phyloP scores from a whole-genome alignment of 2,113 vertebrate genomes.

The Halcyon malimbica region DNA sequence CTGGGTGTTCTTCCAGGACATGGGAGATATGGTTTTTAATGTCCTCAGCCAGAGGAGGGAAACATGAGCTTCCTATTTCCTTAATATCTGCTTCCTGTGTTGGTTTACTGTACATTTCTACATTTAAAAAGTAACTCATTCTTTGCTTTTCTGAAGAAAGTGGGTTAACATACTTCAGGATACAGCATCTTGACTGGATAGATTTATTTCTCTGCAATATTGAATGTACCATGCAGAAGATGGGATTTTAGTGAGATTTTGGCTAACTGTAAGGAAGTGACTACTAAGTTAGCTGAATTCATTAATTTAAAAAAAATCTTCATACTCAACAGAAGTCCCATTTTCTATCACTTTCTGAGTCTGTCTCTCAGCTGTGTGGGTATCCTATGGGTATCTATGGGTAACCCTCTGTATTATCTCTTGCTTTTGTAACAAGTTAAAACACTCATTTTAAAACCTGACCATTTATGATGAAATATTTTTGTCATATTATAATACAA shows the following conservation, averaged over 20 bases:
- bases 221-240: not conserved
- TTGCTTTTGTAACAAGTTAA: not conserved
- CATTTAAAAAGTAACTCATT: not conserved
- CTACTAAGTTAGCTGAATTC: not conserved
- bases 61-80: not conserved
- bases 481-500: not conserved
- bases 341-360: not conserved
- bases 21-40: not conserved
- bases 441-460: not conserved
- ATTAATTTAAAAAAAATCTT: too few relatives aligned
- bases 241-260: not conserved
- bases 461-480: not conserved
- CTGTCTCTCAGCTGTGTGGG: not conserved
- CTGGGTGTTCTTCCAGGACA: not conserved
- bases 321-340: not conserved
- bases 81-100: not conserved
- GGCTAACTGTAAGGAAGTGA: not conserved
- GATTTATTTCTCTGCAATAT: not conserved
- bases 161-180: not conserved
- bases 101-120: not conserved
- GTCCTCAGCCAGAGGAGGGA: not conserved
- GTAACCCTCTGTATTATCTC: not conserved
- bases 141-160: not conserved
- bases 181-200: not conserved
- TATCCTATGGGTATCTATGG: not conserved